These are phyloP conservation scores for Enoplosus armatus DNA, from an alignment of 2,797 vertebrate species.

Conservation along the genomic window DNA sequence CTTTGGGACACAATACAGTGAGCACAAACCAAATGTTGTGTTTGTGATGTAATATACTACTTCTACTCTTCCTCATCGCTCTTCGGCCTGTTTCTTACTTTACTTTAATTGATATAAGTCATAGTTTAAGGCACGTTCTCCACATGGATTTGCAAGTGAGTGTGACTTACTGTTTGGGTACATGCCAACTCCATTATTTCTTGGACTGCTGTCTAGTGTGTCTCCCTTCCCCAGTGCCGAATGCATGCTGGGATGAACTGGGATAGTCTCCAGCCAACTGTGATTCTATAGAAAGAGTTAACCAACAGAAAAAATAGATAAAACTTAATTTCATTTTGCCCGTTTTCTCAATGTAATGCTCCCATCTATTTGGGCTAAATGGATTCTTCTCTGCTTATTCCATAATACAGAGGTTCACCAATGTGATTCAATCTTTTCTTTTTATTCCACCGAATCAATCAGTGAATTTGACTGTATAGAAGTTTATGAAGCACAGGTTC, in stretches of 20 bases:
- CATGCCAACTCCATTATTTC: not conserved
- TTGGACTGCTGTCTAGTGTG: conserved; percentile 1
- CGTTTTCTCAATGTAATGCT: not conserved
- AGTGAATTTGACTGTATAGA: not conserved
- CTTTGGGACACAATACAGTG: fast-evolving
- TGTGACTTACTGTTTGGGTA: not conserved
- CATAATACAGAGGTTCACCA: not conserved
- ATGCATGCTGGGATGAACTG: not conserved
- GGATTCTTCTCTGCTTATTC: not conserved
- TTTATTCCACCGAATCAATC: not conserved
- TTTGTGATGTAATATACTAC: not conserved
- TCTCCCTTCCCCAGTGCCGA: not conserved
- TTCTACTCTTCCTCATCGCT: not conserved
- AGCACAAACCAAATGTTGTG: not conserved
- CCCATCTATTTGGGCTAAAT: not conserved
- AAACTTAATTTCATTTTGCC: not conserved
- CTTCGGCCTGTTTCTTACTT: not conserved
- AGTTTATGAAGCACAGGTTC: not conserved
- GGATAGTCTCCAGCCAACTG: conserved; percentile 1
- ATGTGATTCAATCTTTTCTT: not conserved
- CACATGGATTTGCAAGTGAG: not conserved
- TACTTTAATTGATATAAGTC: not conserved
- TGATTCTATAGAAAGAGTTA: no score
- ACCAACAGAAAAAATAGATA: not conserved
- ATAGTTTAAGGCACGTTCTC: not conserved